Evolutionary conservation across 2,113 vertebrate species (phyloP).

Genomic region (Scomber scombrus): DNA sequence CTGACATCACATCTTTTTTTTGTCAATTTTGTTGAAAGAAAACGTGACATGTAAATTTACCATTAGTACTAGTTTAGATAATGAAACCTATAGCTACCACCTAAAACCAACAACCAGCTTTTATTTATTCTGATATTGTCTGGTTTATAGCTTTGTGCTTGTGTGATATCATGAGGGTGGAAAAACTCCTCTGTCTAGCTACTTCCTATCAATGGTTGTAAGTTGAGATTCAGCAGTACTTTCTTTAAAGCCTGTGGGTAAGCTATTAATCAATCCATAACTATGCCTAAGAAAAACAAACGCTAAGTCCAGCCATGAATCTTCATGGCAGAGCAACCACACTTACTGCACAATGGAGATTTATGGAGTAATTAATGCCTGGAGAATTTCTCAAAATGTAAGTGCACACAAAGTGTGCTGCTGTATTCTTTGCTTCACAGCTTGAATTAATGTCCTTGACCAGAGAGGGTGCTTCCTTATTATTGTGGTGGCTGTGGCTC

Average conservation of each 20-base stretch:
- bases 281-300: conserved; percentile 56
- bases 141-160: background rate
- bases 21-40: no score
- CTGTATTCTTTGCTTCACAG: background rate
- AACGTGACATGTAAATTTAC: no score
- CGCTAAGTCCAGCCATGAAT: conserved; percentile 43
- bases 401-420: background rate
- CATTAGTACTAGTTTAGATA: background rate
- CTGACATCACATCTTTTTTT: no score
- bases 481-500: background rate
- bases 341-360: conserved; percentile 28
- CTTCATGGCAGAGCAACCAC: conserved; percentile 35
- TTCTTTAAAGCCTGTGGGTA: conserved; percentile 25
- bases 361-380: conserved; percentile 65
- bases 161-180: background rate
- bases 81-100: background rate
- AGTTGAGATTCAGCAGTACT: conserved; percentile 12
- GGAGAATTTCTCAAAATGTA: conserved; percentile 48
- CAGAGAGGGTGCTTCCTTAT: background rate
- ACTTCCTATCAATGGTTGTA: conserved; percentile 7
- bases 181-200: conserved; percentile 1
- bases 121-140: conserved; percentile 2
- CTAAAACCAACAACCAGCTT: background rate
- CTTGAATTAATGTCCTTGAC: conserved; percentile 1
- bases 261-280: conserved; percentile 59